Conservation (phyloP, 2,888 invertebrate genomes). For the Pterostichus niger region DNA sequence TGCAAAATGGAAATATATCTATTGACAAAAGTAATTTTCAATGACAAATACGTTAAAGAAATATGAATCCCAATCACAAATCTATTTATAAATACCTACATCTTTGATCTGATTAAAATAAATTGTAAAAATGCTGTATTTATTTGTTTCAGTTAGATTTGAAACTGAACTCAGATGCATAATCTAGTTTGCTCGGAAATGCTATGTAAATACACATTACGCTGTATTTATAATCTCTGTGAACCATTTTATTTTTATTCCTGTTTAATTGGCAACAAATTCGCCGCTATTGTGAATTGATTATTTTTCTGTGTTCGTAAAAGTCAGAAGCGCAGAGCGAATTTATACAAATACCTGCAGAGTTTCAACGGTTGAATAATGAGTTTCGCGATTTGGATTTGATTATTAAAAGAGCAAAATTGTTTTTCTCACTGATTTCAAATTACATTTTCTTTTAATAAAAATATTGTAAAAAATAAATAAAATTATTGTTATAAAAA, state of each 20-base stretch:
- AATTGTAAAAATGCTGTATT: not conserved
- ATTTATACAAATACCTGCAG: slow-evolving; percentile 21
- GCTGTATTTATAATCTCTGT: slow-evolving; percentile 1
- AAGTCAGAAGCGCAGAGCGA: not conserved
- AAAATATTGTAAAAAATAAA: too few relatives aligned
- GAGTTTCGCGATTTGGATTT: not conserved
- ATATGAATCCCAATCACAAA: too few relatives aligned
- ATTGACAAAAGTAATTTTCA: too few relatives aligned
- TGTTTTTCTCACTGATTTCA: not conserved
- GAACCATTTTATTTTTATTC: slow-evolving; percentile 25
- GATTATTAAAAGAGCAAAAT: not conserved
- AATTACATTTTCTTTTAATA: too few relatives aligned
- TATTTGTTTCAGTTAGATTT: slow-evolving; percentile 6
- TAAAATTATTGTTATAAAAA: too few relatives aligned
- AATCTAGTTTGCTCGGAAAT: slow-evolving; percentile 3
- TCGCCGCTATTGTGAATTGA: slow-evolving; percentile 11
- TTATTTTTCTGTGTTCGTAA: slow-evolving; percentile 40
- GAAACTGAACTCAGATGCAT: not conserved
- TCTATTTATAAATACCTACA: too few relatives aligned
- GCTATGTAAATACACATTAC: slow-evolving; percentile 9
- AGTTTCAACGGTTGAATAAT: slow-evolving; percentile 15
- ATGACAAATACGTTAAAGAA: too few relatives aligned
- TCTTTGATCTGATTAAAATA: not conserved
- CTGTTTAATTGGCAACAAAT: slow-evolving; percentile 28
- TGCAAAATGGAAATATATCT: too few relatives aligned